Evolutionary conservation across 2,113 vertebrate species (phyloP).

Genomic region (Psilopsiagon aymara): DNA sequence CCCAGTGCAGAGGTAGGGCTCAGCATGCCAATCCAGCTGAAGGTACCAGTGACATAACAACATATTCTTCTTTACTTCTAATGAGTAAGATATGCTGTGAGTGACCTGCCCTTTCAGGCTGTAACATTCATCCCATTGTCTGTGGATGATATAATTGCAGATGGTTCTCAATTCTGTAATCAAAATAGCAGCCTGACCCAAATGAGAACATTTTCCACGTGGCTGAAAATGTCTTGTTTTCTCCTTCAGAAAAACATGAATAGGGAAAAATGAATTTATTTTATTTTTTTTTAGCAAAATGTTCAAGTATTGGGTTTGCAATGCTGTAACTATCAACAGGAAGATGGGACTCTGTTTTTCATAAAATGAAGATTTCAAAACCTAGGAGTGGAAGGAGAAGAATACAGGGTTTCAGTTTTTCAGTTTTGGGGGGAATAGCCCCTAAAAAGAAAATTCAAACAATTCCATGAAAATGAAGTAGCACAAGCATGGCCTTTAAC

Average conservation of each 20-base stretch:
- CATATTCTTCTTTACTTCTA: background rate
- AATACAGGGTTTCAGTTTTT: background rate
- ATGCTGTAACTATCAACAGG: background rate
- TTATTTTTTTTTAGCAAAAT: background rate
- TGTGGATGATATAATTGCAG: background rate
- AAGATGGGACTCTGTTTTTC: background rate
- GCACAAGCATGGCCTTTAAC: background rate
- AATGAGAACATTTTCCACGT: background rate
- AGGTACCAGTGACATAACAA: background rate
- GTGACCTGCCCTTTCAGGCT: background rate
- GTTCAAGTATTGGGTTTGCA: background rate
- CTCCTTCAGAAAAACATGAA: background rate
- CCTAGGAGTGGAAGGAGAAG: background rate
- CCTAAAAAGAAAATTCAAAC: background rate
- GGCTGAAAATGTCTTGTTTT: background rate
- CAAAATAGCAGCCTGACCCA: conserved; percentile 10
- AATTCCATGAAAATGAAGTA: background rate
- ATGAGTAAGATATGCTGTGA: background rate
- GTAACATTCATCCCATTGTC: background rate
- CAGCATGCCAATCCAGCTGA: background rate
- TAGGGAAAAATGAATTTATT: background rate
- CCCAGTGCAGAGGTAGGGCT: fast-evolving
- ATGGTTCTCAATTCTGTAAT: background rate
- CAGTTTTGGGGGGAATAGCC: background rate
- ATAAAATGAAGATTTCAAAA: background rate